Percentiles rank a stretch among this genome's conserved stretches.
Evolutionary conservation across 2,888 invertebrate species (phyloP).

Genomic region (Machimus rusticus): DNA sequence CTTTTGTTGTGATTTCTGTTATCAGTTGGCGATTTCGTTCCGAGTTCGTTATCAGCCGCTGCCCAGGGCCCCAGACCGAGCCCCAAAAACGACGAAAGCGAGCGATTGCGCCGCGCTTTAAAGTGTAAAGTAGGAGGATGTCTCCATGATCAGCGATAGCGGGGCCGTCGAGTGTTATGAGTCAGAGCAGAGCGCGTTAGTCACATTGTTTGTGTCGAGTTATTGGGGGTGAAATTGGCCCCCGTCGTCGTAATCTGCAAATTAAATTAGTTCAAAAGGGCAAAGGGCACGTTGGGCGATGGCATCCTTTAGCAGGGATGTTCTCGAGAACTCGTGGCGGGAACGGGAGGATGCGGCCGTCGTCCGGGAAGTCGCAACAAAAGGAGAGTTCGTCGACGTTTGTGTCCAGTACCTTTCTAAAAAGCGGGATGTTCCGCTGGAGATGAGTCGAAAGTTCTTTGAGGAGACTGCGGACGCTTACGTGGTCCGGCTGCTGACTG

Average conservation of each 20-base stretch:
- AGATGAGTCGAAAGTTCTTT: constrained; percentile 55
- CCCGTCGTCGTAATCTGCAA: not conserved
- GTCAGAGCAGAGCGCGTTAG: not conserved
- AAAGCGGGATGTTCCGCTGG: constrained; percentile 52
- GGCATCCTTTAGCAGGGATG: constrained; percentile 50
- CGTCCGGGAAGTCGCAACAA: constrained; percentile 57
- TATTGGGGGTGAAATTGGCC: not conserved
- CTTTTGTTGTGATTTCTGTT: not conserved
- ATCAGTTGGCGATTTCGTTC: not conserved
- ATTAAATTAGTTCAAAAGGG: not conserved
- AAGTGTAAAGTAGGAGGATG: not conserved
- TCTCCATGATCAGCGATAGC: constrained; percentile 19
- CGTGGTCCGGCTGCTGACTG: constrained; percentile 57
- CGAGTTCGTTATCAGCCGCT: not conserved
- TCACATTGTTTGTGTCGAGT: not conserved
- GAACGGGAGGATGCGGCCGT: constrained; percentile 56
- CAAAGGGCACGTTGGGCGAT: not conserved
- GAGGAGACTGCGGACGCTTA: constrained; percentile 59
- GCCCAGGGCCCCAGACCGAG: not conserved
- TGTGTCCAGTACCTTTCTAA: constrained; percentile 58
- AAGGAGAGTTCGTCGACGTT: constrained; percentile 59
- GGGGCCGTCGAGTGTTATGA: not conserved
- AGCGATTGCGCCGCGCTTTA: not conserved
- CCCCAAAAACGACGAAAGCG: not conserved
- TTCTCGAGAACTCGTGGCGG: constrained; percentile 59